Evolutionary conservation across 2,888 invertebrate genomes (phyloP), one percentile per base, ranked within the genome.

Genomic region (Beris chalybata): DNA sequence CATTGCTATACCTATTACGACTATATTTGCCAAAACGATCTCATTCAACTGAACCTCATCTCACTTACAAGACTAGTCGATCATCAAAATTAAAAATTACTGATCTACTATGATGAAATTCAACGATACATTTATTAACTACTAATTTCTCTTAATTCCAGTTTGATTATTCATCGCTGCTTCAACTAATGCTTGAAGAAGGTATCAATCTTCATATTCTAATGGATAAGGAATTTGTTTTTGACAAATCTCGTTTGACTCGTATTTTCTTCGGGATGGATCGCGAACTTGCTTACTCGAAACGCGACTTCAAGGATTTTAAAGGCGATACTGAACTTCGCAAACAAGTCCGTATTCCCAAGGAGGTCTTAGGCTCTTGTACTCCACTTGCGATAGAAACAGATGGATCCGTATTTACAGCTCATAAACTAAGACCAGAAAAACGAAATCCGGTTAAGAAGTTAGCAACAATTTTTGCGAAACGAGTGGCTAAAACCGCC

Each of bases 261-360:
- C 91, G 90, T 74, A 87, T 89, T 73, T 85, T 92, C 73, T 92
- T 89, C 74, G 93, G 92, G 11, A 82, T 95, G 71, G 95, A 95
- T 79, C 88, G 87, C 44, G 83, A 83, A 0, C 79, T 85, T 58
- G 92, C 92, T 0, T 95, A 89, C 76, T 92, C 93, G 0, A 90
- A 90, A 76, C 91, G 90, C 72, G 92, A 91, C 75, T 85, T 87
- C 63, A 86, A 87, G 71, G 77, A 80, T 1, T 77, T 92, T 29
- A 84, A 82, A 31, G 94, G 94, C 0, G 92, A 94, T 78, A 78
- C 82, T 0, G 89, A 86, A 52, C 82, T 93, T 6, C 82, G 89
- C 69, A 86, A 87, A 69, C 90, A 92, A 78, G 87, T 92, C 29
- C 88, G 86, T 67, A 80, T 91, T 69, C 89, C 93, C 0, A 93